Evolutionary conservation across 1,140 invertebrate genomes (phyloP), one percentile per base, ranked within the genome.

Genomic region (Luehdorfia chinensis): DNA sequence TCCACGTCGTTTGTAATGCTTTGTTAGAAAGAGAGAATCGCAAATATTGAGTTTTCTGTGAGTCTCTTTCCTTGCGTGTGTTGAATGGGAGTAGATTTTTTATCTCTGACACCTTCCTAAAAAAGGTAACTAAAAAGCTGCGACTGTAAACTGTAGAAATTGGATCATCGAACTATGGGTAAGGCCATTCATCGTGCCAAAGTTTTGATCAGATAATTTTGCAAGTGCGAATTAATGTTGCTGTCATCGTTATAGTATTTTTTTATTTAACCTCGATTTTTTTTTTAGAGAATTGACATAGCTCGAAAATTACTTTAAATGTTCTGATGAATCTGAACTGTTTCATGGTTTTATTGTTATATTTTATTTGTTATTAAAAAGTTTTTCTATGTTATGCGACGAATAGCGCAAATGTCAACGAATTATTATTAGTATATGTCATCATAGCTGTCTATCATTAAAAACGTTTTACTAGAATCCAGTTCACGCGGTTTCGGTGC

Each of bases 141-240:
- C 30, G 55, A 56, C 59, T 41, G 56, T 66, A 68, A 72, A 80
- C 73, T 75, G 59, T 61, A 61, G 67, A 75, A 81, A 81, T 78
- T 81, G 63, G 77, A 81, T 78, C 77, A 75, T 81, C 74, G 77
- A 81, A 81, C 75, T 78, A 67, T 76, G 66, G 48, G 63, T 59
- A 66, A 72, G 71, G 71, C 73, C 73, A 76, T 57, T 68, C 69
- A 76, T 75, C 75, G 72, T 61, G 57, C 57, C 62, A 56, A 54
- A 54, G 60, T 59, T 59, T 55, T 52, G 58, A 55, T 61, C 58
- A 61, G 51, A 68, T 65, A 41, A 56, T 59, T 49, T 50, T 49
- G 54, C 56, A 56, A 55, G 32, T 21, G 18, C 36, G n/a, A 37
- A 7, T 21, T 8, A n/a, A n/a, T n/a, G n/a, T n/a, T n/a, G n/a